Conservation (phyloP, 2,113 vertebrate species). For the Anguilla japonica region DNA sequence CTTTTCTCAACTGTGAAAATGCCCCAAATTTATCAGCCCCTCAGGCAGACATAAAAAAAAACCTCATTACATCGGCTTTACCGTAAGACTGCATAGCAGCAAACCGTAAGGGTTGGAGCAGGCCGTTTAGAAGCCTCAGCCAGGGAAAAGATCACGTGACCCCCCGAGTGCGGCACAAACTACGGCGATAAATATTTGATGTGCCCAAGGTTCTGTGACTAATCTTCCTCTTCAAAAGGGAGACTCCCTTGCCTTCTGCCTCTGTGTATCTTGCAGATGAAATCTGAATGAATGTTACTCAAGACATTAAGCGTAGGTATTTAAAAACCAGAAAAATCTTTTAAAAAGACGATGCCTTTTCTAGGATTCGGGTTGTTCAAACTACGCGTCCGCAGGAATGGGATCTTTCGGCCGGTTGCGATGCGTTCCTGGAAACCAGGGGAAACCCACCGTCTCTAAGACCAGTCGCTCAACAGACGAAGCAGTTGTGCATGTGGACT, state of each 20-base stretch:
- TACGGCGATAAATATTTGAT: slow-evolving; percentile 42
- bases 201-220: slow-evolving; percentile 26
- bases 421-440: not conserved
- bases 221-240: slow-evolving; percentile 26
- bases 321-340: not conserved
- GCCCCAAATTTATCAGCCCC: not conserved
- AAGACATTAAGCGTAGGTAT: not conserved
- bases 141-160: not conserved
- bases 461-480: not conserved
- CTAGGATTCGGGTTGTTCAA: not conserved
- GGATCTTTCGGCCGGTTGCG: not conserved
- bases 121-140: not conserved
- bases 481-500: not conserved
- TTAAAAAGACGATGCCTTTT: not conserved
- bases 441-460: not conserved
- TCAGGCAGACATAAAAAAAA: not conserved
- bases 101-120: not conserved
- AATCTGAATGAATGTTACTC: not conserved
- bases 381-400: not conserved
- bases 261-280: not conserved
- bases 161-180: not conserved
- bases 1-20: not conserved
- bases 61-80: not conserved
- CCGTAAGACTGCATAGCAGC: not conserved
- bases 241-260: not conserved